Evolutionary conservation across 2,797 vertebrate genomes (phyloP), one percentile per base, ranked within the genome.

Genomic region (Coluber constrictor): DNA sequence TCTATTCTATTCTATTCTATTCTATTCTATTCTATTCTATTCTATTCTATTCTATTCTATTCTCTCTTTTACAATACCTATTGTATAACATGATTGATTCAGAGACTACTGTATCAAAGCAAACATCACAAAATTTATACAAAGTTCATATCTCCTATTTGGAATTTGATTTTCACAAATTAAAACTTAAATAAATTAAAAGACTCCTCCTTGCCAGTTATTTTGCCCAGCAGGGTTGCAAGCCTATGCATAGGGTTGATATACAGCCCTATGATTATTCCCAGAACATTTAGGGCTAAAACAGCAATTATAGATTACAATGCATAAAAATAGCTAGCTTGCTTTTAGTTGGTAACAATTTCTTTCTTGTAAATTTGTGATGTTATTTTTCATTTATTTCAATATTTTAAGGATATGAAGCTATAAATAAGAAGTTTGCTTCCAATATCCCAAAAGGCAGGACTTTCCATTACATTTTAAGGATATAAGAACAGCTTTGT

Each of bases 141-240:
- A 93, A 92, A n/a, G 1, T 79, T 51, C 27, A 59, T 11, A 70
- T 1, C 0, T n/a, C 95, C 94, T 90, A 87, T 27, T 92, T 91
- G 54, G 87, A 51, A 94, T 92, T 83, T 89, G 88, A n/a, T 91
- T 90, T 59, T 93, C 94, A 91, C 1, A 1, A 93, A 93, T 59
- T 61, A 93, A 90, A 95, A 95, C 63, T 27, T 90, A 91, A 95
- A 93, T 9, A 47, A 93, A 91, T 93, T 79, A 27, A 92, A 94
- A 70, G 86, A 90, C 2, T 27, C 3, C 54, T 94, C 27, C 83
- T 94, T 93, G 60, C 15, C 86, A 27, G 90, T 87, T 90, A 61
- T 29, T 93, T 95, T 91, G 89, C 25, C 5, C 66, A 89, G 60
- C 63, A 47, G 94, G 63, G 91, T 87, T 86, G 32, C 79, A 93